Evolutionary conservation across 2,113 vertebrate genomes (phyloP).

Genomic region (Chaenogobius annularis): DNA sequence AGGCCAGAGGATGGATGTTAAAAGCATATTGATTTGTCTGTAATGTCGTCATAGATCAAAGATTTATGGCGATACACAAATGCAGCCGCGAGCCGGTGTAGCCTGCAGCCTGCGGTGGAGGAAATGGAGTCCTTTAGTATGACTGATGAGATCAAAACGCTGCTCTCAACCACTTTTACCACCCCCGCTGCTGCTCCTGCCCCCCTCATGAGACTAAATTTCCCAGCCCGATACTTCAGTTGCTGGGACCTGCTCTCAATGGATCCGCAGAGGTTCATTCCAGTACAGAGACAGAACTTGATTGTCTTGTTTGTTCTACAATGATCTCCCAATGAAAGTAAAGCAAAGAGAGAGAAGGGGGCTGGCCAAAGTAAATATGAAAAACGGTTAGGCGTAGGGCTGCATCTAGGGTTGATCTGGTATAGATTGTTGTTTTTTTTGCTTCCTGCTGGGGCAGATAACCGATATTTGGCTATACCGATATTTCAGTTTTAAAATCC

Average conservation of each 20-base stretch:
- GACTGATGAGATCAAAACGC: constrained; percentile 72
- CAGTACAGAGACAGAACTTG: constrained; percentile 42
- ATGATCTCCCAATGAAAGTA: constrained; percentile 27
- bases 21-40: constrained; percentile 82
- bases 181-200: constrained; percentile 1
- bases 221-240: constrained; percentile 43
- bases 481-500: no score
- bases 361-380: background rate
- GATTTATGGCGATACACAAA: constrained; percentile 76
- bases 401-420: no score
- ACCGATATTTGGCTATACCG: no score
- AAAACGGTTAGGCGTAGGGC: background rate
- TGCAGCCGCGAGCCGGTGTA: constrained; percentile 62
- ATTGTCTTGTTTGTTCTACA: constrained; percentile 9
- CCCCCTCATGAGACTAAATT: constrained; percentile 34
- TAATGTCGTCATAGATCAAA: constrained; percentile 78
- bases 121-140: constrained; percentile 74
- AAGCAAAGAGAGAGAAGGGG: constrained; percentile 6
- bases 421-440: no score
- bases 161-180: constrained; percentile 53
- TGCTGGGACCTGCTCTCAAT: constrained; percentile 48
- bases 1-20: constrained; percentile 78
- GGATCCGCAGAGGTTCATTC: constrained; percentile 48
- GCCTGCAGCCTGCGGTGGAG: constrained; percentile 65
- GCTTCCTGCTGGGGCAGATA: no score